Evolutionary conservation across 64 coral and sea anemone genomes (phyloP), one percentile per base, ranked within the genome.

Genomic region (Porites lutea): DNA sequence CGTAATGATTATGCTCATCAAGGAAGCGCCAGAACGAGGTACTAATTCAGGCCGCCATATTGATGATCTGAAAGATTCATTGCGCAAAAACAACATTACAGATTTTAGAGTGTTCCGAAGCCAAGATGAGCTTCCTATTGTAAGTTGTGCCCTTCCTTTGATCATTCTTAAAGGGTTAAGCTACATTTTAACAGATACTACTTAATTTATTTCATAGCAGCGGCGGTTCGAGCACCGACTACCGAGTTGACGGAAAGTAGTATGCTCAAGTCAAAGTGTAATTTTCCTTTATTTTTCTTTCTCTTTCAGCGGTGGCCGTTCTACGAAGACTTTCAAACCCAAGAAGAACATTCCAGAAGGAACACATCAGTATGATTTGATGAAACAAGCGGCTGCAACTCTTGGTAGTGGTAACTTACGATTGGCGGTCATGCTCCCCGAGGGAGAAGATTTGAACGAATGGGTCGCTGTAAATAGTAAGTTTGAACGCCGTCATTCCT

Each of bases 291-390:
- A 63, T 8, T 88, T 87, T 37, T 37, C 27, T 37, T 37, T 37
- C 27, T 37, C 27, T 89, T 96, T 14, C 65, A 99, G 97, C 79
- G 91, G 91, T 85, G 82, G 97, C 84, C 90, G 97, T 23, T 99
- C 97, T 7, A 99, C 97, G 13, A 99, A 99, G 64, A 99, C 97
- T 58, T 99, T 99, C 70, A 99, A 99, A 62, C 97, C 97, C 2
- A 99, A 99, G 73, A 99, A 96, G 74, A 99, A 99, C 62, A 99
- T 99, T 13, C 97, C 97, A 6, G 97, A 99, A 89, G 97, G 97
- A 6, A 99, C 97, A 58, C 97, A 99, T 79, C 97, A 99, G 15
- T 96, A 99, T 91, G 97, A 96, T 50, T 73, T 99, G 61, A 99
- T 99, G 97, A 91, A 95, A 89, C 97, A 96, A 86, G 97, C 97